Conservation (phyloP, 2,888 invertebrate genomes). For the Epiblema foenella region DNA sequence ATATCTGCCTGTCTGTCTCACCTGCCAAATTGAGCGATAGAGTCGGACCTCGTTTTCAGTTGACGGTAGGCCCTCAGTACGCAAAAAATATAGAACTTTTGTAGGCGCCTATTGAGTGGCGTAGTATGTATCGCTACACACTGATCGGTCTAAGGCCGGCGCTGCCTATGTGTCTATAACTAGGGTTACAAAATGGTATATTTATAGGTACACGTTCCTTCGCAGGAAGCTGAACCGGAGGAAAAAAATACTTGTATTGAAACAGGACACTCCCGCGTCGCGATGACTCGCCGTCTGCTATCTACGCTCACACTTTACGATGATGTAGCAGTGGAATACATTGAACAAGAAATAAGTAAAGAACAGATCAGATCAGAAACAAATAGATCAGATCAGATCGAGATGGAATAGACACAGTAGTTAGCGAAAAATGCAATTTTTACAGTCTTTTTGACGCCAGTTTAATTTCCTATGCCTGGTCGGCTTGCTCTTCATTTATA, state of each 20-base stretch:
- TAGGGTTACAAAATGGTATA: not conserved
- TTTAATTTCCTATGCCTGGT: not conserved
- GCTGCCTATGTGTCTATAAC: not conserved
- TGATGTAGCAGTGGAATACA: not conserved
- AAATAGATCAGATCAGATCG: not conserved
- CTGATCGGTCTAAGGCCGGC: no score
- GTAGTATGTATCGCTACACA: no score
- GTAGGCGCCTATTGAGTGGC: no score
- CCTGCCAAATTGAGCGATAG: no score
- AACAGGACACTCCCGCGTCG: not conserved
- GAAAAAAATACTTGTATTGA: not conserved
- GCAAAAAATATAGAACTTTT: no score
- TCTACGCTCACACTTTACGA: not conserved
- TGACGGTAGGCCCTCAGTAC: no score
- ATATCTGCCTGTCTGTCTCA: no score
- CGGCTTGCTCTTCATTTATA: not conserved
- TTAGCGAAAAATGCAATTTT: not conserved
- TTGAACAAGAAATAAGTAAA: slow-evolving; percentile 9
- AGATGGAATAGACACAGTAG: not conserved
- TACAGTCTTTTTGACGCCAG: not conserved
- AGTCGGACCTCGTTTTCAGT: no score
- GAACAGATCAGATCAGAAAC: not conserved
- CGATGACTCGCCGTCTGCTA: not conserved
- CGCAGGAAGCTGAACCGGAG: not conserved
- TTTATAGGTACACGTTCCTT: slow-evolving; percentile 3